A percentile compares a stretch with the other conserved stretches of the same genome.
Evolutionary conservation across 2,888 invertebrate species (phyloP).

Genomic region (Orchesellides sinensis): DNA sequence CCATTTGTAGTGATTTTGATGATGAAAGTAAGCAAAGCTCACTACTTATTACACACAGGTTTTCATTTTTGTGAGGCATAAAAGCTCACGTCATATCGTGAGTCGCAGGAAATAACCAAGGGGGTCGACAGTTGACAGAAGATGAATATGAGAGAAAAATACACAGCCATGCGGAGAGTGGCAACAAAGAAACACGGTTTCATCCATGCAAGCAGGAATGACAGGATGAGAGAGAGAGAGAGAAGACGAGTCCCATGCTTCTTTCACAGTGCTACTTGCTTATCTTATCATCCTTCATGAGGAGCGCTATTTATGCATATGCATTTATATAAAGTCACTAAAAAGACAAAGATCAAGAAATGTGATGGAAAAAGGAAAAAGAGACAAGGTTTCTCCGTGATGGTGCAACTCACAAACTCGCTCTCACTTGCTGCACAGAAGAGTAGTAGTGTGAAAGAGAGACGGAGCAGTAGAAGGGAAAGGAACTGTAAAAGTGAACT

Average conservation of each 20-base stretch:
- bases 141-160: constrained; percentile 12
- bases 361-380: constrained; percentile 5
- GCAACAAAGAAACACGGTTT: background rate
- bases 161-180: background rate
- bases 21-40: too few species aligned
- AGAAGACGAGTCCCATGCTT: constrained; percentile 15
- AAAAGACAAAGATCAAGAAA: constrained; percentile 25
- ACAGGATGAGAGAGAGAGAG: background rate
- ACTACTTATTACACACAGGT: too few species aligned
- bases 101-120: background rate
- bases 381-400: background rate
- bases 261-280: too few species aligned
- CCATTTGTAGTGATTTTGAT: too few species aligned
- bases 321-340: constrained; percentile 11
- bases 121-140: constrained; percentile 9
- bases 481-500: background rate
- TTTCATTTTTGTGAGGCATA: too few species aligned
- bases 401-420: background rate
- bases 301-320: background rate
- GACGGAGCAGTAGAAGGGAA: background rate
- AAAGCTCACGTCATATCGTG: background rate
- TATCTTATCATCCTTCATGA: constrained; percentile 22
- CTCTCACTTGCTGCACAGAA: too few species aligned
- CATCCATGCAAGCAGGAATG: background rate
- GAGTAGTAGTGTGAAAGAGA: background rate